Percentiles rank a stretch among this genome's conserved stretches.
phyloP scores from a whole-genome alignment of 2,888 invertebrate genomes.

The Meghimatium bilineatum region DNA sequence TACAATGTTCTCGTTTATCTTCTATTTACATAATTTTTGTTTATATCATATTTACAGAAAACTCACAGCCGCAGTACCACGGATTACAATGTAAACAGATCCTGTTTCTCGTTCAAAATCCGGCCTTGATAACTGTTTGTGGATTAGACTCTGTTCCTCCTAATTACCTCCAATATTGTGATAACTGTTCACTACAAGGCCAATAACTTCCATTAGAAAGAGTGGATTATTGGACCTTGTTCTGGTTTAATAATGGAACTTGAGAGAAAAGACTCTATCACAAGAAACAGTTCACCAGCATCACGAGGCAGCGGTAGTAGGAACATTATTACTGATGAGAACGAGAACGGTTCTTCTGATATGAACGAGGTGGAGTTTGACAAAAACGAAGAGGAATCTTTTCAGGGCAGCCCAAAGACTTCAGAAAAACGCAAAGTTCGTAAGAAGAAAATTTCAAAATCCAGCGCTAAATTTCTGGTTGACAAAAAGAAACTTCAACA shows the following conservation, averaged over 20 bases:
- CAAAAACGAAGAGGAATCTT: not conserved
- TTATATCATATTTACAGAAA: no score
- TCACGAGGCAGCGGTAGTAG: not conserved
- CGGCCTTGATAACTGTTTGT: no score
- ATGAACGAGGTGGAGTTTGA: conserved; percentile 37
- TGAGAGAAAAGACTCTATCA: not conserved
- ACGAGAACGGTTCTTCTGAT: conserved; percentile 41
- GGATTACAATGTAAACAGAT: no score
- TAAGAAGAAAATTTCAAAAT: conserved; percentile 16
- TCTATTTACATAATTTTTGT: no score
- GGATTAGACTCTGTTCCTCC: no score
- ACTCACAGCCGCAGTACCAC: no score
- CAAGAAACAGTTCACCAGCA: not conserved
- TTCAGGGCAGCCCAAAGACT: not conserved
- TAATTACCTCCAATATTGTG: no score
- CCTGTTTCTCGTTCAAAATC: no score
- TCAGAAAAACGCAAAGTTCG: conserved; percentile 22
- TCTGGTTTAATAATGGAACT: not conserved
- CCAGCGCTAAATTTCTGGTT: conserved; percentile 30
- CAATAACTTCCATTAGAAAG: no score
- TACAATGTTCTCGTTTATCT: no score
- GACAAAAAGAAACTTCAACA: conserved; percentile 43
- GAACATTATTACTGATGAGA: conserved; percentile 16
- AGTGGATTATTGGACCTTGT: no score
- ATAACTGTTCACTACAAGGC: no score